Percentiles rank a stretch among this genome's conserved stretches.
Evolutionary conservation across 2,888 invertebrate genomes (phyloP).

Genomic region (Polyploca ridens): DNA sequence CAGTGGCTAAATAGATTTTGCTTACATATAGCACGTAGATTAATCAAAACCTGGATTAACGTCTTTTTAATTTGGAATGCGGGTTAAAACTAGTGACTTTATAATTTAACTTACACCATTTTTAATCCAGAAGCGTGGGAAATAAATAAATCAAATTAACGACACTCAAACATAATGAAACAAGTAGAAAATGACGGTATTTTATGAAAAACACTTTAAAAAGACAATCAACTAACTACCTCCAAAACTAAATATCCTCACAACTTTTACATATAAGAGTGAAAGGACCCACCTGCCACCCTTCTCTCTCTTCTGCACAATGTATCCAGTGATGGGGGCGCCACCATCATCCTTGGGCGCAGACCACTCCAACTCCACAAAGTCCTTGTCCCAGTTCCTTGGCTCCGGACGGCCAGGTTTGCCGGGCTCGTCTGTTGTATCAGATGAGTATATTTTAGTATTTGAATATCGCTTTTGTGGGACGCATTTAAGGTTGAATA

Average conservation of each 20-base stretch:
- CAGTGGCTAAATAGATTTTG: too few species aligned
- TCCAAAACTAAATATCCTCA: neutral
- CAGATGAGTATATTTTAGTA: neutral
- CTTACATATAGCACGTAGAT: too few species aligned
- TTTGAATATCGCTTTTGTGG: too few species aligned
- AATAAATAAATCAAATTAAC: neutral
- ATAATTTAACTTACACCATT: neutral
- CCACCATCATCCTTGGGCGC: slow-evolving; percentile 97
- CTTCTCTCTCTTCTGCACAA: slow-evolving; percentile 97
- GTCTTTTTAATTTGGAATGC: too few species aligned
- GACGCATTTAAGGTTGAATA: too few species aligned
- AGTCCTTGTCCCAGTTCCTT: slow-evolving; percentile 98
- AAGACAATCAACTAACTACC: too few species aligned
- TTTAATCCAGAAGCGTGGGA: neutral
- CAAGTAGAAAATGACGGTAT: too few species aligned
- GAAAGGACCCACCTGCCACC: slow-evolving; percentile 85
- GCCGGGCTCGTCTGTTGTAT: slow-evolving; percentile 90
- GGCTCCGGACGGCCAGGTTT: slow-evolving; percentile 96
- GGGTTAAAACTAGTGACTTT: neutral
- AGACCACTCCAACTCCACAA: slow-evolving; percentile 97
- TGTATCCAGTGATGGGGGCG: slow-evolving; percentile 97
- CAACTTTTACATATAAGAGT: neutral
- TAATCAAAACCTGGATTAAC: too few species aligned
- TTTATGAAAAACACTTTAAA: too few species aligned
- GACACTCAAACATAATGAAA: too few species aligned